These are phyloP conservation scores for Lordiphosa stackelbergi DNA, from an alignment of 1,140 invertebrate genomes.

Conservation along the genomic window DNA sequence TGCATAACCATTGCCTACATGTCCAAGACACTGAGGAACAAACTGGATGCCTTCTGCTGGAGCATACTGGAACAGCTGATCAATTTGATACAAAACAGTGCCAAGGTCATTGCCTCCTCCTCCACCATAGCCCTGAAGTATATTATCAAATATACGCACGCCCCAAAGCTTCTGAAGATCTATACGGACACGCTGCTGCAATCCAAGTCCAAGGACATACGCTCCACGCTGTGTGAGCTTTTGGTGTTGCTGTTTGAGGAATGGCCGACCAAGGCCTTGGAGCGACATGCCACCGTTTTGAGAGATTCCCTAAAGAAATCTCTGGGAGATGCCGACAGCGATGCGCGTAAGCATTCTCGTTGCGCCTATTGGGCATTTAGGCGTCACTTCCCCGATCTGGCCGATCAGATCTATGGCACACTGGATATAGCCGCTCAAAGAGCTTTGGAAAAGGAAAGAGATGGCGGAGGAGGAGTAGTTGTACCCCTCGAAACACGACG, in stretches of 20 bases:
- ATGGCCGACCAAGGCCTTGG: constrained; percentile 90
- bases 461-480: constrained; percentile 35
- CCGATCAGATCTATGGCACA: constrained; percentile 88
- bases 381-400: constrained; percentile 93
- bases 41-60: constrained; percentile 91
- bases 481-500: constrained; percentile 38
- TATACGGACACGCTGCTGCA: constrained; percentile 86
- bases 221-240: constrained; percentile 87
- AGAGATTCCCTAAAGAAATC: constrained; percentile 93
- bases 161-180: constrained; percentile 90
- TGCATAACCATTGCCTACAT: constrained; percentile 96
- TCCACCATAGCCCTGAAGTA: constrained; percentile 92
- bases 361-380: constrained; percentile 95
- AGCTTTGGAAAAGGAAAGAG: constrained; percentile 84
- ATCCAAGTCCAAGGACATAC: constrained; percentile 95
- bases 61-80: constrained; percentile 89
- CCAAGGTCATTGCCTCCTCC: constrained; percentile 96
- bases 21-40: constrained; percentile 88
- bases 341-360: constrained; percentile 87
- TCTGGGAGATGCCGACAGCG: constrained; percentile 93
- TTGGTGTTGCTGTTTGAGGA: constrained; percentile 89
- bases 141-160: constrained; percentile 92
- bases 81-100: constrained; percentile 95
- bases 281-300: constrained; percentile 87
- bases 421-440: constrained; percentile 92